Conservation (phyloP, 2,888 invertebrate genomes). For the Chorisops tibialis region DNA sequence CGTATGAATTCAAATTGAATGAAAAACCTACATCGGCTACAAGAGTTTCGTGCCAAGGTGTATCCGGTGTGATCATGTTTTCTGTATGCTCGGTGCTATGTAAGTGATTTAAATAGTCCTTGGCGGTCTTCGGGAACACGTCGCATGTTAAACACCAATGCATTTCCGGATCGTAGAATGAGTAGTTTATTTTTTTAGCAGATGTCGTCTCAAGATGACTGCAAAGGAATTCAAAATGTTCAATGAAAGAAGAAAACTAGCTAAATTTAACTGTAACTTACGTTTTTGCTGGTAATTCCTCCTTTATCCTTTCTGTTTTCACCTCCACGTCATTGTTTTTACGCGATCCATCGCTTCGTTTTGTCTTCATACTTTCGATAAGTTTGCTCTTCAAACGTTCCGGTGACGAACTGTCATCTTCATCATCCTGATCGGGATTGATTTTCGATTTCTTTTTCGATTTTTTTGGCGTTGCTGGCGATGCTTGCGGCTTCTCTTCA, state of each 20-base stretch:
- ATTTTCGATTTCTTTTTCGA: conserved; percentile 26
- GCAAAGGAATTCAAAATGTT: conserved; percentile 26
- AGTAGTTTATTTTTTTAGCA: conserved; percentile 64
- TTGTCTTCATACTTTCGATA: conserved; percentile 50
- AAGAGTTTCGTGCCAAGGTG: conserved; percentile 49
- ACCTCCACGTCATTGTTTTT: background rate
- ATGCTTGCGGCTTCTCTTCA: conserved; percentile 55
- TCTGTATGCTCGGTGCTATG: conserved; percentile 72
- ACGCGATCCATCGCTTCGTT: conserved; percentile 33
- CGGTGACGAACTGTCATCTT: conserved; percentile 42
- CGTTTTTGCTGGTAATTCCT: conserved; percentile 13
- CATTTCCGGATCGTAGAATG: conserved; percentile 85
- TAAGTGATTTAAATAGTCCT: conserved; percentile 79
- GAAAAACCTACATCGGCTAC: conserved; percentile 42
- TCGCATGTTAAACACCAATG: conserved; percentile 88
- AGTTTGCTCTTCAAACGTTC: conserved; percentile 50
- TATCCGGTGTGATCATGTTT: conserved; percentile 44
- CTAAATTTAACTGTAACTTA: background rate
- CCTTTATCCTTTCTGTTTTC: conserved; percentile 35
- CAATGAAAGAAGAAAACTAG: background rate
- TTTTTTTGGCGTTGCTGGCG: conserved; percentile 35
- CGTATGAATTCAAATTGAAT: too few species aligned
- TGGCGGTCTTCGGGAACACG: conserved; percentile 81
- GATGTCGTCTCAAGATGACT: background rate
- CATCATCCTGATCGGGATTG: conserved; percentile 37